Conservation (phyloP, 2,113 vertebrate genomes). For the Paramisgurnus dabryanus region DNA sequence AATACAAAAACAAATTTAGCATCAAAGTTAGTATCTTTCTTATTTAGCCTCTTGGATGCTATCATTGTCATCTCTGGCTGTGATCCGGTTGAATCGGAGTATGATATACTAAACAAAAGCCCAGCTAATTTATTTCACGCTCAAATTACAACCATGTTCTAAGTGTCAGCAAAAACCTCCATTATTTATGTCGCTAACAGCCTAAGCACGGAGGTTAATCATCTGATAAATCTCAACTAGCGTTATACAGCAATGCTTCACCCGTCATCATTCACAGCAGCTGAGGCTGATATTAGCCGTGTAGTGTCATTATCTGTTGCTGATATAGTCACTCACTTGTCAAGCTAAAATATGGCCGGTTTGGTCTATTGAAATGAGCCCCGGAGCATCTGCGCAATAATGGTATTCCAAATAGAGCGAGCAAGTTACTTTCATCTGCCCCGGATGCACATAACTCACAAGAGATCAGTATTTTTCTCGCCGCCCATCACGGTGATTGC, state of each 20-base stretch:
- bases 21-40: too few relatives aligned
- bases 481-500: slow-evolving; percentile 39
- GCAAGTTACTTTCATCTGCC: slow-evolving; percentile 38
- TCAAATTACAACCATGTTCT: slow-evolving; percentile 24
- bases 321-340: slow-evolving; percentile 46
- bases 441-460: slow-evolving; percentile 28
- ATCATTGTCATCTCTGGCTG: not conserved
- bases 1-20: too few relatives aligned
- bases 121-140: slow-evolving; percentile 15
- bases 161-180: slow-evolving; percentile 13
- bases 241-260: not conserved
- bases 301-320: slow-evolving; percentile 38
- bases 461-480: slow-evolving; percentile 37
- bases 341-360: slow-evolving; percentile 42
- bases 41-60: not conserved
- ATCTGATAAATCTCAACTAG: slow-evolving; percentile 19
- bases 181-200: slow-evolving; percentile 28
- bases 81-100: not conserved
- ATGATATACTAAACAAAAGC: not conserved
- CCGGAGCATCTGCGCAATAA: slow-evolving; percentile 44
- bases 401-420: slow-evolving; percentile 32
- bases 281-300: slow-evolving; percentile 11
- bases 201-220: slow-evolving; percentile 4
- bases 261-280: slow-evolving; percentile 16
- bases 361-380: slow-evolving; percentile 35